Evolutionary conservation across 1,140 invertebrate genomes (phyloP).

Genomic region (Eurosta solidaginis): DNA sequence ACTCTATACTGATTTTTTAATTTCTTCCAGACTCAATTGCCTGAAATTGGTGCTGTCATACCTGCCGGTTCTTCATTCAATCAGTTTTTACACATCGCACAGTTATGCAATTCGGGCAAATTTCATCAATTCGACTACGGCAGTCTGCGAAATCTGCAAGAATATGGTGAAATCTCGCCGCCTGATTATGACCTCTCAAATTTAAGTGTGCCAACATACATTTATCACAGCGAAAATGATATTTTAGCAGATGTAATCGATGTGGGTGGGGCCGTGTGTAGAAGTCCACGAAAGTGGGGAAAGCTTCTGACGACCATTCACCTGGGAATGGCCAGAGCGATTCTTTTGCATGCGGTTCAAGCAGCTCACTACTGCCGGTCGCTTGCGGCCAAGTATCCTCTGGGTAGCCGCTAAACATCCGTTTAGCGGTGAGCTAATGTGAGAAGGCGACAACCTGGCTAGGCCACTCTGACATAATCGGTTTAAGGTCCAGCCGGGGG

Average conservation of each 20-base stretch:
- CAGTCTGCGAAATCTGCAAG: conserved; percentile 49
- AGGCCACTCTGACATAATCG: too few relatives aligned
- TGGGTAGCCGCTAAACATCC: too few relatives aligned
- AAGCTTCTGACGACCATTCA: too few relatives aligned
- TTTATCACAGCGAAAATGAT: conserved; percentile 70
- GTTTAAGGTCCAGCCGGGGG: too few relatives aligned
- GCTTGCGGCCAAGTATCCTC: too few relatives aligned
- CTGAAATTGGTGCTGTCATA: conserved; percentile 36
- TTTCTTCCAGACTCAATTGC: background rate
- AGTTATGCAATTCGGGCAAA: conserved; percentile 51
- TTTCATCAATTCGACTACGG: conserved; percentile 61
- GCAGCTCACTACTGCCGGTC: too few relatives aligned
- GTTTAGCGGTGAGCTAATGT: too few relatives aligned
- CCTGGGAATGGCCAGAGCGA: too few relatives aligned
- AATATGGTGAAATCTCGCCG: conserved; percentile 61
- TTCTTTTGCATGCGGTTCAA: too few relatives aligned
- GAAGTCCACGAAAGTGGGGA: too few relatives aligned
- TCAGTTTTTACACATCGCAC: conserved; percentile 61
- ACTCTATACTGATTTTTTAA: background rate
- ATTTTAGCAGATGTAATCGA: conserved; percentile 63
- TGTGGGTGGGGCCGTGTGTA: too few relatives aligned
- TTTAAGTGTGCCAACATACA: conserved; percentile 60
- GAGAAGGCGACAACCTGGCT: too few relatives aligned
- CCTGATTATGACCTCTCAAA: conserved; percentile 63
- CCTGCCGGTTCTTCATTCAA: conserved; percentile 62